These are phyloP conservation scores for Chrysolina americana DNA, from an alignment of 2,888 invertebrate genomes.

Conservation along the genomic window DNA sequence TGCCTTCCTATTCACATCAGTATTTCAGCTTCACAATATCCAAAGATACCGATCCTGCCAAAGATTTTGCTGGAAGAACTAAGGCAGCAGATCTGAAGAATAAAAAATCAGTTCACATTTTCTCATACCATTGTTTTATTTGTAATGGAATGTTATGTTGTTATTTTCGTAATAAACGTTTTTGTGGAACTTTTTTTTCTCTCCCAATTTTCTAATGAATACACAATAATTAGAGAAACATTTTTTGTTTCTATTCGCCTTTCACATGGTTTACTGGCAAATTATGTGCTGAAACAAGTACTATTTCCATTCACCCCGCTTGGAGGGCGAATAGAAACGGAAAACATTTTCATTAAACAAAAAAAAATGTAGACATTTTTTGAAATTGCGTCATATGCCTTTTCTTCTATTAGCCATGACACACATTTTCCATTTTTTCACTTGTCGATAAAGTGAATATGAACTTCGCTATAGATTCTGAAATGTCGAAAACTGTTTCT, in stretches of 20 bases:
- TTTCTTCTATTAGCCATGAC: constrained; percentile 4
- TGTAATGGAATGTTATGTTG: neutral
- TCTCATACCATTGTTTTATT: neutral
- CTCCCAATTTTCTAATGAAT: neutral
- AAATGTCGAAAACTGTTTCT: constrained; percentile 1
- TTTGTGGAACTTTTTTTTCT: neutral
- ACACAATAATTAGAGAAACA: neutral
- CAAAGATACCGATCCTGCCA: constrained; percentile 13
- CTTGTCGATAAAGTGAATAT: constrained; percentile 1
- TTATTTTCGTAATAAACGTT: constrained; percentile 21
- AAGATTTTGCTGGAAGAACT: constrained; percentile 6
- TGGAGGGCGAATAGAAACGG: neutral
- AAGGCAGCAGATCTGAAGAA: constrained; percentile 12
- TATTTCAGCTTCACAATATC: constrained; percentile 9
- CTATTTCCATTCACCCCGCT: constrained; percentile 5
- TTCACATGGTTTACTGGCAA: constrained; percentile 5
- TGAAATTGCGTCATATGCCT: constrained; percentile 2
- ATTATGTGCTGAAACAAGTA: too few relatives aligned
- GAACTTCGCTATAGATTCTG: neutral
- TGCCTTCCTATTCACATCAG: too few relatives aligned
- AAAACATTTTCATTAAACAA: too few relatives aligned
- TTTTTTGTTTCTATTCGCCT: constrained; percentile 28
- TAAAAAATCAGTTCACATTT: neutral
- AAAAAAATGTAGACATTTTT: neutral
- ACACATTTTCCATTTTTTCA: constrained; percentile 4